Evolutionary conservation across 2,888 invertebrate genomes (phyloP).

Genomic region (Aphodius sticticus): DNA sequence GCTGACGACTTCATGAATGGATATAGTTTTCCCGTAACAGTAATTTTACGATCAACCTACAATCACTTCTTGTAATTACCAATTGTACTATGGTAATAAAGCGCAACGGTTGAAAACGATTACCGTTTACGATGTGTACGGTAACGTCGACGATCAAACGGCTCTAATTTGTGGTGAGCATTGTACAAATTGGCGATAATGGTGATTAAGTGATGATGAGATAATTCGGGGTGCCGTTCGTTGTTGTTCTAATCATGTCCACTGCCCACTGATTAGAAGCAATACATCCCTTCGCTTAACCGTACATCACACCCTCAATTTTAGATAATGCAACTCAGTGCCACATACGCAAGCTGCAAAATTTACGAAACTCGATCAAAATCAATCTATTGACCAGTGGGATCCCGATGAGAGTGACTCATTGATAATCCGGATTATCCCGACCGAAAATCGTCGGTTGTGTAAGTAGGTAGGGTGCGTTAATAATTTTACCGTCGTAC

Average conservation of each 20-base stretch:
- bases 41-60: neutral
- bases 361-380: neutral
- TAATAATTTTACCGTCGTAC: neutral
- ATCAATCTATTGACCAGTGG: neutral
- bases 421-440: neutral
- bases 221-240: conserved; percentile 17
- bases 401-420: neutral
- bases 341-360: neutral
- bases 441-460: neutral
- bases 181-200: conserved; percentile 24
- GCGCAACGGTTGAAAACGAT: conserved; percentile 23
- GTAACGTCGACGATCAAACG: conserved; percentile 18
- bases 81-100: conserved; percentile 11
- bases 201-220: conserved; percentile 23
- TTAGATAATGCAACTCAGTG: neutral
- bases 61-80: neutral
- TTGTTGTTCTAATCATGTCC: conserved; percentile 18
- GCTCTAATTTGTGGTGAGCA: conserved; percentile 18
- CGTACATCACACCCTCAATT: neutral
- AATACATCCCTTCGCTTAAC: conserved; percentile 8
- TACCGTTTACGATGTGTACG: conserved; percentile 14
- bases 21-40: neutral
- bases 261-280: conserved; percentile 16
- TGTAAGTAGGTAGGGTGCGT: neutral
- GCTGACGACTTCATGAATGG: neutral